Evolutionary conservation across 1,140 invertebrate species (phyloP).

Genomic region (Drosophila ercepeae): DNA sequence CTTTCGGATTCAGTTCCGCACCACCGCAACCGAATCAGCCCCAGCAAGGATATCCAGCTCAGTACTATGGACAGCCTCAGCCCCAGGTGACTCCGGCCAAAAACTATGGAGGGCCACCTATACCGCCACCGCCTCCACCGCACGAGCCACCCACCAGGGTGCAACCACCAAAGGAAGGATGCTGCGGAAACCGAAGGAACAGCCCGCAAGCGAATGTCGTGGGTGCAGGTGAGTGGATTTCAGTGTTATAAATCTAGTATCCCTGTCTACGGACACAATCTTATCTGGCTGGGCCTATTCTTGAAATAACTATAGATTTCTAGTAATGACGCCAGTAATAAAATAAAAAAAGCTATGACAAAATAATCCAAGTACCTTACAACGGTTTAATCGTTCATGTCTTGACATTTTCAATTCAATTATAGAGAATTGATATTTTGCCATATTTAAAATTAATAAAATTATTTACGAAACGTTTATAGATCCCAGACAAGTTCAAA

Average conservation of each 20-base stretch:
- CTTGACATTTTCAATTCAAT: not conserved
- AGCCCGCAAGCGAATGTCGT: slow-evolving; percentile 55
- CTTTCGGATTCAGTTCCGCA: not conserved
- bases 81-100: slow-evolving; percentile 21
- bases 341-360: not conserved
- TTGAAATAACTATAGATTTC: slow-evolving; percentile 2
- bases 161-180: slow-evolving; percentile 26
- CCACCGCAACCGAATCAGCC: slow-evolving; percentile 20
- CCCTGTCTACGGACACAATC: slow-evolving; percentile 21
- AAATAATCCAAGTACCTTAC: not conserved
- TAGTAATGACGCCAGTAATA: slow-evolving; percentile 7
- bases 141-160: slow-evolving; percentile 6
- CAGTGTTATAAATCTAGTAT: not conserved
- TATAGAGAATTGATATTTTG: not conserved
- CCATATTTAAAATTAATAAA: no score
- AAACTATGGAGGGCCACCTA: slow-evolving; percentile 20
- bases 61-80: slow-evolving; percentile 12
- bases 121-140: not conserved
- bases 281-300: slow-evolving; percentile 18
- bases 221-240: slow-evolving; percentile 35
- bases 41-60: slow-evolving; percentile 23
- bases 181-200: slow-evolving; percentile 36
- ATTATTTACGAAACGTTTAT: no score
- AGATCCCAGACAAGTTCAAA: no score
- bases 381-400: not conserved